Evolutionary conservation across 2,113 vertebrate species (phyloP).

Genomic region (Scophthalmus maximus): DNA sequence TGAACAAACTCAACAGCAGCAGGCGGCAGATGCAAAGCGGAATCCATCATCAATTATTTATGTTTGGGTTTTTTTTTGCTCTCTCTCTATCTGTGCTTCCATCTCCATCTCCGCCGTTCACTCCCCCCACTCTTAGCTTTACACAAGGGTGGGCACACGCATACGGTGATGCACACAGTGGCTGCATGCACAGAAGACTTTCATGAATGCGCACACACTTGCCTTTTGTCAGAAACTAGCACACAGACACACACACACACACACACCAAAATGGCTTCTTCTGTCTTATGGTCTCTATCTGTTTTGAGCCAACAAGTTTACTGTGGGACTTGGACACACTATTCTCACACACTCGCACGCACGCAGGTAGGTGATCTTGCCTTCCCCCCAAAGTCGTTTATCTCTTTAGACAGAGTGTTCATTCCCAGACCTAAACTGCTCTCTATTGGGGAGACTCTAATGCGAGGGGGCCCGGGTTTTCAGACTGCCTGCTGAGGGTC

Average conservation of each 20-base stretch:
- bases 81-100: conserved; percentile 64
- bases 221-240: conserved; percentile 47
- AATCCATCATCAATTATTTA: conserved; percentile 78
- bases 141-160: conserved; percentile 43
- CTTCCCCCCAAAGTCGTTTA: conserved; percentile 58
- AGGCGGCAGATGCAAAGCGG: conserved; percentile 73
- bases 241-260: conserved; percentile 11
- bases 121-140: conserved; percentile 11
- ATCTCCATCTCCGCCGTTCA: conserved; percentile 45
- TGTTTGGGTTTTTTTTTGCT: conserved; percentile 43
- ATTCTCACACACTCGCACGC: not conserved
- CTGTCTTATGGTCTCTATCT: conserved; percentile 21
- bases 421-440: conserved; percentile 34
- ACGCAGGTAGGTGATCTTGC: conserved; percentile 3
- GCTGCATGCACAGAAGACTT: conserved; percentile 40
- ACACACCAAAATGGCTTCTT: conserved; percentile 40
- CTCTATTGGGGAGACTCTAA: conserved; percentile 33
- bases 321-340: not conserved
- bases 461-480: conserved; percentile 32
- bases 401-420: conserved; percentile 56
- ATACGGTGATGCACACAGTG: conserved; percentile 16
- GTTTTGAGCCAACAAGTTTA: conserved; percentile 5
- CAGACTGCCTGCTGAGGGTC: conserved; percentile 49
- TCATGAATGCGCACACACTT: conserved; percentile 41
- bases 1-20: conserved; percentile 66